phyloP scores from a whole-genome alignment of 2,797 vertebrate genomes.

The Thripadectes ignobilis region DNA sequence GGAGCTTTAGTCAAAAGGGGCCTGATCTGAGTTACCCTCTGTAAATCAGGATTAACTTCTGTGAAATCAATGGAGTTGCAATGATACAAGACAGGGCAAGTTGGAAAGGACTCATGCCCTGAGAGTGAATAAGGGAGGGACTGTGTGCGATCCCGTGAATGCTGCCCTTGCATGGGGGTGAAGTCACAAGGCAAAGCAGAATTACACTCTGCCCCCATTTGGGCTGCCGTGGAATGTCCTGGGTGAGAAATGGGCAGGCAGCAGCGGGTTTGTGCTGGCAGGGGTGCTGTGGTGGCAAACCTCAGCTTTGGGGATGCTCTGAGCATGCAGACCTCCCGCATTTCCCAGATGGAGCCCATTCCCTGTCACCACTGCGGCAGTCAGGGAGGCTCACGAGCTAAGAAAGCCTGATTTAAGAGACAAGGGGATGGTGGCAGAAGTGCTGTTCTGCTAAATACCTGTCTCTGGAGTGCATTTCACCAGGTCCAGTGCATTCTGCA shows the following conservation, averaged over 20 bases:
- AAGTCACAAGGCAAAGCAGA: background rate
- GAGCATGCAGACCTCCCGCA: background rate
- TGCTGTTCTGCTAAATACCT: background rate
- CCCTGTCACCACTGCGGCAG: rapidly evolving
- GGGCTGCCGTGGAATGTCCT: background rate
- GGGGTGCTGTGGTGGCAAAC: background rate
- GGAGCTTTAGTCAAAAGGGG: conserved; percentile 63
- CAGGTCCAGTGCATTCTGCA: background rate
- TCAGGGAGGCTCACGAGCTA: background rate
- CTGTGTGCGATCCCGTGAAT: background rate
- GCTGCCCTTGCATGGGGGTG: background rate
- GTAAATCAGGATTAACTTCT: conserved; percentile 66
- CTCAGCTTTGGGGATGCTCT: background rate
- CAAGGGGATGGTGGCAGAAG: background rate
- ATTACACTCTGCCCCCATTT: background rate
- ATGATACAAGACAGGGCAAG: background rate
- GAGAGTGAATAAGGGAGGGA: background rate
- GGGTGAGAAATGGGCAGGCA: background rate
- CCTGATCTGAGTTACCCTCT: conserved; percentile 58
- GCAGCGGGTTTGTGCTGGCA: background rate
- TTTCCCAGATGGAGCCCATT: background rate
- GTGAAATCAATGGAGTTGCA: conserved; percentile 43
- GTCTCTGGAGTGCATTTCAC: background rate
- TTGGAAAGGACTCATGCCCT: conserved; percentile 6
- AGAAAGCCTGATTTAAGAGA: background rate